Evolutionary conservation across 2,797 vertebrate genomes (phyloP), one percentile per base, ranked within the genome.

Genomic region (Dryobates pubescens): DNA sequence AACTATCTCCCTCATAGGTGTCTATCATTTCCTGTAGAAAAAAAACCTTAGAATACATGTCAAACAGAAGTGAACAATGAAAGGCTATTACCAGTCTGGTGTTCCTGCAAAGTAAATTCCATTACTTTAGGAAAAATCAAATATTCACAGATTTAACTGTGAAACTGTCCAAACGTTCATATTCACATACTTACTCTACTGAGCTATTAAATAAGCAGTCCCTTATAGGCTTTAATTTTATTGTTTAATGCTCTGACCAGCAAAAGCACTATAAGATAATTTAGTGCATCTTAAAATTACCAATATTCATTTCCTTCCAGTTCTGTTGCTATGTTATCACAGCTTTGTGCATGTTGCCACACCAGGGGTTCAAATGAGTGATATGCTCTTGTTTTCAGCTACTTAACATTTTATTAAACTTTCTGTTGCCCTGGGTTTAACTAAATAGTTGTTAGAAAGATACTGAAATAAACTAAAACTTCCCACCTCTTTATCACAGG

Each of bases 381-480:
- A 8, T 26, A 65, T 19, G 16, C 7, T 14, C 26, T 64, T 45
- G 3, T 22, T 49, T 56, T 32, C 16, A 47, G 4, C 23, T 7
- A 57, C 61, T 82, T 57, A 43, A 43, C 3, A 15, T 43, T 53
- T 75, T 56, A 70, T 67, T 43, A 67, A 78, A 70, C 3, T 76
- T 86, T 74, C 17, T 77, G 16, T 65, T 69, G 30, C 6, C 51
- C 7, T 41, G 8, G 62, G 17, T 3, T 71, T 71, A 90, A 27
- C 10, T 43, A 71, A 80, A 77, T 29, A 71, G 65, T 95, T 77
- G 20, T 78, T 47, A 49, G 4, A 68, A 82, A 73, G 75, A 49
- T 18, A 43, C 16, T 82, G 41, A 93, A 90, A 85, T 71, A 87
- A 82, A 72, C 20, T 71, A 64, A 94, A 89, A 29, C 11, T 77